Evolutionary conservation across 1,140 invertebrate genomes (phyloP).

Genomic region (Drosophila ohnishii): DNA sequence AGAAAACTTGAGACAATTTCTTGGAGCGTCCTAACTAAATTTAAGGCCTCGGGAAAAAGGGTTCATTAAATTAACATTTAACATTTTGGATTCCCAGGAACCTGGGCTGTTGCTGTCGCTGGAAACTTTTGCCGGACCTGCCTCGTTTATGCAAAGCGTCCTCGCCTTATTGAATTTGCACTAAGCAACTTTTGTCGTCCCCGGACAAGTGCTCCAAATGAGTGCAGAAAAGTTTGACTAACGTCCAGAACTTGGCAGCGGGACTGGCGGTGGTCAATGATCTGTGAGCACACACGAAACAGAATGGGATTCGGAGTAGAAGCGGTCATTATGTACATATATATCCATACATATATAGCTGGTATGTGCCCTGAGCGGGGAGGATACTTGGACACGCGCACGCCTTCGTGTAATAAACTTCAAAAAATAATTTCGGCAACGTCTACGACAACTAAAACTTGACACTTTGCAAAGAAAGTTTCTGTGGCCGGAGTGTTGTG

Average conservation of each 20-base stretch:
- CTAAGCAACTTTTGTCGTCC: constrained; percentile 54
- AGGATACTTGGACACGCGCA: constrained; percentile 44
- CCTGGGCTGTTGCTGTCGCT: background rate
- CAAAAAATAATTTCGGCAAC: constrained; percentile 75
- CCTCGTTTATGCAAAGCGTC: constrained; percentile 65
- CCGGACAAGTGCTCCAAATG: constrained; percentile 60
- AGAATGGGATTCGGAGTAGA: constrained; percentile 16
- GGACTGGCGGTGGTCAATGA: constrained; percentile 43
- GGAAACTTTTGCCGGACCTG: constrained; percentile 39
- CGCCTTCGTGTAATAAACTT: constrained; percentile 70
- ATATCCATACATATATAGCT: background rate
- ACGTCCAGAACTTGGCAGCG: constrained; percentile 12
- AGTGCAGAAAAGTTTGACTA: constrained; percentile 51
- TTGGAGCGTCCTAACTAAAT: constrained; percentile 10
- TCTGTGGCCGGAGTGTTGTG: constrained; percentile 71
- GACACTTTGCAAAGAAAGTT: constrained; percentile 78
- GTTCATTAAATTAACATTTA: constrained; percentile 69
- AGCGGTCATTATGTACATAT: constrained; percentile 15
- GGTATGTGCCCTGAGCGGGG: constrained; percentile 5
- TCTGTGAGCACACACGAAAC: constrained; percentile 39
- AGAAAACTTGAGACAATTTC: constrained; percentile 1
- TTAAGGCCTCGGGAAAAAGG: constrained; percentile 32
- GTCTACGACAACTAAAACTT: constrained; percentile 79
- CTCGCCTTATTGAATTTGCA: constrained; percentile 67
- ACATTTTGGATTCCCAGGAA: constrained; percentile 33